Conservation (phyloP, 2,113 vertebrate genomes). For the Seriola rivoliana region DNA sequence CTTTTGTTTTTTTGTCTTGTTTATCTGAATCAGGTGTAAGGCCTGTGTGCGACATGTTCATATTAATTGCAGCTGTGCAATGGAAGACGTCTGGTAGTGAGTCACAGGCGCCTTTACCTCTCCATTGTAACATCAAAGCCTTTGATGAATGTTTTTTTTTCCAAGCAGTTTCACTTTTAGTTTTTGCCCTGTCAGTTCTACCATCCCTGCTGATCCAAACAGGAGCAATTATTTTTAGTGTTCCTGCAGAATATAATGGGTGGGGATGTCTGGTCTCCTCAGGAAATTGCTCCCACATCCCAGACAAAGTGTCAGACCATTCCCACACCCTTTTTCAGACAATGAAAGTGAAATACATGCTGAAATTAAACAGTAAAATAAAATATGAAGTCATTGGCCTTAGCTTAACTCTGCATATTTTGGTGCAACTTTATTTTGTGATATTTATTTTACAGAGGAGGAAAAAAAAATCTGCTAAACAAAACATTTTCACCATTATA, state of each 20-base stretch:
- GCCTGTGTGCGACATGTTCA: constrained; percentile 4
- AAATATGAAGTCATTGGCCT: constrained; percentile 6
- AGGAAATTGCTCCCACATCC: constrained; percentile 75
- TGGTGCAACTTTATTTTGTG: not conserved
- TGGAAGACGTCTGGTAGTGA: constrained; percentile 16
- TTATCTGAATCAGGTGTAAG: constrained; percentile 58
- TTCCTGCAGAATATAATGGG: constrained; percentile 69
- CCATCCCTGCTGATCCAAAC: constrained; percentile 40
- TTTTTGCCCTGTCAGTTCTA: constrained; percentile 38
- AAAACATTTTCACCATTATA: not conserved
- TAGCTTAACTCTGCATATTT: not conserved
- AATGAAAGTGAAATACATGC: constrained; percentile 42
- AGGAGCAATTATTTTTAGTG: constrained; percentile 68
- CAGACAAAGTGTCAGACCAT: constrained; percentile 53
- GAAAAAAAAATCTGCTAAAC: not conserved
- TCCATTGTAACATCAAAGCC: constrained; percentile 25
- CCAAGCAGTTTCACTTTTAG: constrained; percentile 43
- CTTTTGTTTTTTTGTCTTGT: constrained; percentile 14
- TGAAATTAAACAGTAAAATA: constrained; percentile 25
- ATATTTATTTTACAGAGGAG: not conserved
- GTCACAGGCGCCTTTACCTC: not conserved
- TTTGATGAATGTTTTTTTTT: constrained; percentile 32
- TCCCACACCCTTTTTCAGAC: constrained; percentile 52
- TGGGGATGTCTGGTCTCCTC: constrained; percentile 70
- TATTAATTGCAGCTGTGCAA: constrained; percentile 36